Conservation (phyloP, 2,113 vertebrate species). For the Triplophysa dalaica region DNA sequence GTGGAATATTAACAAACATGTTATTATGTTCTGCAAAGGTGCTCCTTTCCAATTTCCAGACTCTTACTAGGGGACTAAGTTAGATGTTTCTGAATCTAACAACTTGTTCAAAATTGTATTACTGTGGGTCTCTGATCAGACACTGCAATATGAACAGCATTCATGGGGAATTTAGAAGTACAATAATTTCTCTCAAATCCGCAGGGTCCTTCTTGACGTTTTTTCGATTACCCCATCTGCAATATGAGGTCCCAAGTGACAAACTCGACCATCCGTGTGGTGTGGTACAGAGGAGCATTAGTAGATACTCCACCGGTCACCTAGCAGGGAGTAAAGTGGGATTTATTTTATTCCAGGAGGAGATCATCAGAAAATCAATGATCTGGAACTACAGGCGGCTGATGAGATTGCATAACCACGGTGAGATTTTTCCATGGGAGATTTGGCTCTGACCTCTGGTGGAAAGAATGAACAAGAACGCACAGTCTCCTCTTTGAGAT, state of each 20-base stretch:
- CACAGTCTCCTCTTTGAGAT: not conserved
- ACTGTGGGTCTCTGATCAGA: too few species aligned
- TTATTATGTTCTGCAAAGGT: too few species aligned
- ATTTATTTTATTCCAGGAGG: slow-evolving; percentile 35
- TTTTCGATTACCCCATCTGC: slow-evolving; percentile 21
- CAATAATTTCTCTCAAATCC: not conserved
- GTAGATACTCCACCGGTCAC: not conserved
- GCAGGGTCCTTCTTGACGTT: not conserved
- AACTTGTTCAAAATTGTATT: too few species aligned
- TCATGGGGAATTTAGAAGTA: not conserved
- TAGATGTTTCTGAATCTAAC: too few species aligned
- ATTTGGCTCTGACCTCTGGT: slow-evolving; percentile 29
- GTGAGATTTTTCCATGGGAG: not conserved
- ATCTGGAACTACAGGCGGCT: slow-evolving; percentile 30
- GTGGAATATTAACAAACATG: too few species aligned
- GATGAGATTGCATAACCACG: slow-evolving; percentile 32
- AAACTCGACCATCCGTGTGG: slow-evolving; percentile 1
- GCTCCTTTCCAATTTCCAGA: too few species aligned
- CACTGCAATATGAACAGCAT: not conserved
- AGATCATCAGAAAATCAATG: slow-evolving; percentile 42
- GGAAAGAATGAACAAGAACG: slow-evolving; percentile 34
- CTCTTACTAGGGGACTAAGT: too few species aligned
- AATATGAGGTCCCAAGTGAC: slow-evolving; percentile 13
- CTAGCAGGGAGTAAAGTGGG: not conserved
- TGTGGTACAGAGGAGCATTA: not conserved